Percentiles rank a stretch among this genome's conserved stretches.
These are phyloP conservation scores for Hyla sarda DNA, from an alignment of 2,113 vertebrate genomes.

Conservation along the genomic window DNA sequence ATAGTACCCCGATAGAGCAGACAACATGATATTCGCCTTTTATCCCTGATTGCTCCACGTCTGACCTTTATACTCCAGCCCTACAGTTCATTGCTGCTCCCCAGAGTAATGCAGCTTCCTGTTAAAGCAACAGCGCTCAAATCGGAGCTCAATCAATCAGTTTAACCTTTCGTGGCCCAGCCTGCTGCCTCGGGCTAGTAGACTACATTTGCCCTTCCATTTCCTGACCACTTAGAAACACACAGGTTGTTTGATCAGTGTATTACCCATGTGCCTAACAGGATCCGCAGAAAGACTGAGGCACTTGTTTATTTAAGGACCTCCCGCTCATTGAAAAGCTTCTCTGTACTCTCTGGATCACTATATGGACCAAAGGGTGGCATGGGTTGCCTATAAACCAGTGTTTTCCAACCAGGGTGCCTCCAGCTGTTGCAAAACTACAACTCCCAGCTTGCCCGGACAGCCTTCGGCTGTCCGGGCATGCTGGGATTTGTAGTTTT, in stretches of 20 bases:
- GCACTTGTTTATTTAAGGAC: constrained; percentile 35
- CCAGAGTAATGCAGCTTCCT: constrained; percentile 41
- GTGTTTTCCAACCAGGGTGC: too few relatives aligned
- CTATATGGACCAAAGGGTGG: background rate
- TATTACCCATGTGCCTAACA: background rate
- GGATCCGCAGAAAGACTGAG: constrained; percentile 16
- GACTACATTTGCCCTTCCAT: constrained; percentile 49
- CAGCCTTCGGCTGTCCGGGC: too few relatives aligned
- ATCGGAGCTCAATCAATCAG: constrained; percentile 54
- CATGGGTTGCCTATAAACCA: too few relatives aligned
- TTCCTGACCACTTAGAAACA: constrained; percentile 39
- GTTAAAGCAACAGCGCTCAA: constrained; percentile 35
- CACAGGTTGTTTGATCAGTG: constrained; percentile 40
- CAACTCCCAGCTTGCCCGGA: too few relatives aligned
- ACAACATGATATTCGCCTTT: constrained; percentile 1
- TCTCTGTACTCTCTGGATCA: background rate
- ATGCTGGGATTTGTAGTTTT: too few relatives aligned
- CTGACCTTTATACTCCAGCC: constrained; percentile 26
- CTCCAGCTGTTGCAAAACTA: too few relatives aligned
- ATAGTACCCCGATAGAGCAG: background rate
- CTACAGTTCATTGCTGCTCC: constrained; percentile 27
- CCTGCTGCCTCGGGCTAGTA: constrained; percentile 40
- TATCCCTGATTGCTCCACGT: background rate
- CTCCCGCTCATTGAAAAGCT: background rate
- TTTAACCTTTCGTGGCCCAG: constrained; percentile 41